Percentiles rank a stretch among this genome's conserved stretches.
Conservation (phyloP, 2,888 invertebrate species). For the Ferdinandea cuprea region DNA sequence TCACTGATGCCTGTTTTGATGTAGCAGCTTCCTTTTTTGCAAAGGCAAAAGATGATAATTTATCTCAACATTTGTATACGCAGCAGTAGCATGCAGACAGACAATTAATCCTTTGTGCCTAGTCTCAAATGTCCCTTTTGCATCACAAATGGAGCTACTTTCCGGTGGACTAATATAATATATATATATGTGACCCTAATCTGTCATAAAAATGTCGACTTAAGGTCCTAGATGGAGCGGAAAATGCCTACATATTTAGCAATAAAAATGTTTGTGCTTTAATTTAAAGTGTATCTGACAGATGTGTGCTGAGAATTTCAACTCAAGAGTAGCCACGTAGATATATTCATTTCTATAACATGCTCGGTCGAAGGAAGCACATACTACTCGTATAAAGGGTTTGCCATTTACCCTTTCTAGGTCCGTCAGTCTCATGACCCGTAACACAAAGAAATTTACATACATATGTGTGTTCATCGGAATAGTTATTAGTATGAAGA, state of each 20-base stretch:
- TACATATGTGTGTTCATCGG: constrained; percentile 44
- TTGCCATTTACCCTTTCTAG: constrained; percentile 10
- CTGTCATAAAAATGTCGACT: constrained; percentile 72
- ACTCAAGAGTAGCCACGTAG: constrained; percentile 60
- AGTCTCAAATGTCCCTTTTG: constrained; percentile 36
- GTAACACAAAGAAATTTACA: constrained; percentile 54
- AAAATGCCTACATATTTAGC: constrained; percentile 42
- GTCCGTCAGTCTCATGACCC: constrained; percentile 56
- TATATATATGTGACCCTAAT: constrained; percentile 72
- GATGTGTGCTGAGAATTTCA: constrained; percentile 63
- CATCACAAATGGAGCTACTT: constrained; percentile 50
- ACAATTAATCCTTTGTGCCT: constrained; percentile 64
- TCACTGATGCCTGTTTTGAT: constrained; percentile 15
- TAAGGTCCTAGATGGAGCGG: constrained; percentile 58
- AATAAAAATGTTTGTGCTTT: constrained; percentile 70
- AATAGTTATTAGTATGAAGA: constrained; percentile 27
- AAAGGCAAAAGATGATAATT: constrained; percentile 47
- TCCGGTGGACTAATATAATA: constrained; percentile 51
- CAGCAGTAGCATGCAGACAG: constrained; percentile 29
- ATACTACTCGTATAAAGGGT: not conserved
- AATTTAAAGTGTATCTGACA: constrained; percentile 72
- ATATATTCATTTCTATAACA: not conserved
- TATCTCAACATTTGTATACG: constrained; percentile 36
- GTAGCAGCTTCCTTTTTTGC: constrained; percentile 40
- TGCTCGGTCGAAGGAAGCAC: not conserved